These are phyloP conservation scores for Collichthys lucidus DNA, from an alignment of 2,113 vertebrate genomes.

Conservation along the genomic window DNA sequence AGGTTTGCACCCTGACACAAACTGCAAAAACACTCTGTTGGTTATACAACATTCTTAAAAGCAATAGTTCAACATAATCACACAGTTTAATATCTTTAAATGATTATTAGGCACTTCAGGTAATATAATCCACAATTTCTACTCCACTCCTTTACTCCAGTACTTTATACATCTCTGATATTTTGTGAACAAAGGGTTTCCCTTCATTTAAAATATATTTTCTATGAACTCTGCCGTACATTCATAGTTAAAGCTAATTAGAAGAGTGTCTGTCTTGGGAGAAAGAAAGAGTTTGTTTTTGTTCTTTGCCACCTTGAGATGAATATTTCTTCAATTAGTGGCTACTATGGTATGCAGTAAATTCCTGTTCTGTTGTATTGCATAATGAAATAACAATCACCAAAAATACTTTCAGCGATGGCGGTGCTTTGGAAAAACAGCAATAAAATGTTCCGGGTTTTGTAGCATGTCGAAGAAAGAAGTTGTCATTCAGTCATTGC, in stretches of 20 bases:
- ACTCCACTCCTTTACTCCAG: no score
- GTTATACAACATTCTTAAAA: no score
- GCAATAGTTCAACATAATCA: no score
- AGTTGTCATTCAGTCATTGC: slow-evolving; percentile 13
- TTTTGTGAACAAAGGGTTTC: no score
- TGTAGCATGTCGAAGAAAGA: slow-evolving; percentile 6
- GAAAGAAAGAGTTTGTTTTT: neutral
- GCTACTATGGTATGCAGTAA: neutral
- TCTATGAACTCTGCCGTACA: no score
- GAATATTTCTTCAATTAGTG: neutral
- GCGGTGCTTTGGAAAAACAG: neutral
- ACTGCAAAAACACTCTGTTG: no score
- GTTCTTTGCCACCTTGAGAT: slow-evolving; percentile 1
- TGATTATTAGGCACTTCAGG: no score
- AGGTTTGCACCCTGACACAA: no score
- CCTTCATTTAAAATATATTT: neutral
- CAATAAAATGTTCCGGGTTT: neutral
- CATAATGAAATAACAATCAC: neutral
- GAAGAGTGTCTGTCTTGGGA: neutral
- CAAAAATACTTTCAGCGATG: neutral
- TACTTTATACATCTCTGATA: no score
- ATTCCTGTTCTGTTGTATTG: neutral
- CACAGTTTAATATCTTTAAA: no score
- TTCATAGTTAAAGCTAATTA: neutral
- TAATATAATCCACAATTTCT: no score